phyloP scores from a whole-genome alignment of 2,888 invertebrate genomes.

The Corbicula japonica region DNA sequence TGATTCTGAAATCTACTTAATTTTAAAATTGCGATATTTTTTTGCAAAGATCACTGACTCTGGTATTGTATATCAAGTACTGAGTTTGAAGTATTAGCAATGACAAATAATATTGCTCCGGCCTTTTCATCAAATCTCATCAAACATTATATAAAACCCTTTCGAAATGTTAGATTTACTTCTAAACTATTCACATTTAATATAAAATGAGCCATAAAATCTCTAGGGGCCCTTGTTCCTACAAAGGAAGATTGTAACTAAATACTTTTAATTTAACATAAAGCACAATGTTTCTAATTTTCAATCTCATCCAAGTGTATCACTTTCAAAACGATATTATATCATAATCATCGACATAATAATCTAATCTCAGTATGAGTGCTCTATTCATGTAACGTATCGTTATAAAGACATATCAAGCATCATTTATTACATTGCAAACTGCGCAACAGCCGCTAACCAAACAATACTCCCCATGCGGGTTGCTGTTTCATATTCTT shows the following conservation, averaged over 20 bases:
- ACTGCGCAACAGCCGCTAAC: conserved; percentile 43
- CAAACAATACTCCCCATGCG: conserved; percentile 55
- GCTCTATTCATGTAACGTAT: conserved; percentile 20
- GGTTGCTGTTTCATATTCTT: conserved; percentile 23
- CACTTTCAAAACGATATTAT: conserved; percentile 33
- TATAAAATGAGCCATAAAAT: not conserved
- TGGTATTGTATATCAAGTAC: too few relatives aligned
- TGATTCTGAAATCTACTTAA: not conserved
- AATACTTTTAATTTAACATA: conserved; percentile 33
- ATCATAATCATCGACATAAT: conserved; percentile 26
- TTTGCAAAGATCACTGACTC: too few relatives aligned
- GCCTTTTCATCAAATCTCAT: too few relatives aligned
- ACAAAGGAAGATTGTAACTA: conserved; percentile 25
- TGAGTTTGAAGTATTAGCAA: too few relatives aligned
- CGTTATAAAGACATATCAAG: conserved; percentile 5
- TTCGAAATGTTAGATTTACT: not conserved
- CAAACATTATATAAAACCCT: conserved; percentile 7
- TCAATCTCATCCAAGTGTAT: conserved; percentile 20
- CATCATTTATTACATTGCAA: conserved; percentile 23
- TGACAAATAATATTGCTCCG: too few relatives aligned
- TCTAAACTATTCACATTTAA: conserved; percentile 17
- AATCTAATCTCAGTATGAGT: conserved; percentile 7
- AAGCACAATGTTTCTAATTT: conserved; percentile 14
- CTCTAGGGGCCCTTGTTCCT: conserved; percentile 23
- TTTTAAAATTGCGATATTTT: too few relatives aligned